Conservation (phyloP, 2,888 invertebrate genomes). For the Agrotis segetum region DNA sequence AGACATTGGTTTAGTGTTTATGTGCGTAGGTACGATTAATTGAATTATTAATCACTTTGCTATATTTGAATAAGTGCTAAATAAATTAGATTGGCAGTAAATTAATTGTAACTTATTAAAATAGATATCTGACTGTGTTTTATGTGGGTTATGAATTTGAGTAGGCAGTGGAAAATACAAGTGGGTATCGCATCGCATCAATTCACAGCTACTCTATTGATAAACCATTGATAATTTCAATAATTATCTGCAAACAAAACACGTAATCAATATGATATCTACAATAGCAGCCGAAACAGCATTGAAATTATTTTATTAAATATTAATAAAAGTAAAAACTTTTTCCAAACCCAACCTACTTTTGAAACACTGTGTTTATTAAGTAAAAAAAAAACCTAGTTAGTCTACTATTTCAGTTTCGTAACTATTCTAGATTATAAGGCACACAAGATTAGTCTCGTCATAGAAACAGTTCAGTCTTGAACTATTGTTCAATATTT, state of each 20-base stretch:
- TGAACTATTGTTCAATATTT: slow-evolving; percentile 5
- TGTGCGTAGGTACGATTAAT: slow-evolving; percentile 6
- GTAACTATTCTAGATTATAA: neutral
- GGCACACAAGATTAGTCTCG: slow-evolving; percentile 21
- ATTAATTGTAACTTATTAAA: slow-evolving; percentile 19
- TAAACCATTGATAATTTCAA: slow-evolving; percentile 4
- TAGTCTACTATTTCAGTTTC: neutral
- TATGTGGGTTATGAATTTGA: neutral
- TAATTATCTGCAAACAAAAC: neutral
- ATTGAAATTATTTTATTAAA: neutral
- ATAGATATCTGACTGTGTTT: neutral
- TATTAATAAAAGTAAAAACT: neutral
- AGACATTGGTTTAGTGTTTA: slow-evolving; percentile 9
- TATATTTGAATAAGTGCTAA: slow-evolving; percentile 1
- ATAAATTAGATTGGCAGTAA: slow-evolving; percentile 7
- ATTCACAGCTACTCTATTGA: slow-evolving; percentile 6
- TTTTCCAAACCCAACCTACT: slow-evolving; percentile 13
- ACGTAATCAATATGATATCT: neutral
- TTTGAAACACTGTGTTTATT: slow-evolving; percentile 14
- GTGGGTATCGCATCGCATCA: neutral
- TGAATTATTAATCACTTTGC: slow-evolving; percentile 20
- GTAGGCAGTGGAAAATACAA: neutral
- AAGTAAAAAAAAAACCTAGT: slow-evolving; percentile 21
- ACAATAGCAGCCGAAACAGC: neutral
- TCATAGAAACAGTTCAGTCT: neutral